A percentile compares a stretch with the other conserved stretches of the same genome.
phyloP scores from a whole-genome alignment of 2,888 invertebrate genomes.

The Aphodius sticticus region DNA sequence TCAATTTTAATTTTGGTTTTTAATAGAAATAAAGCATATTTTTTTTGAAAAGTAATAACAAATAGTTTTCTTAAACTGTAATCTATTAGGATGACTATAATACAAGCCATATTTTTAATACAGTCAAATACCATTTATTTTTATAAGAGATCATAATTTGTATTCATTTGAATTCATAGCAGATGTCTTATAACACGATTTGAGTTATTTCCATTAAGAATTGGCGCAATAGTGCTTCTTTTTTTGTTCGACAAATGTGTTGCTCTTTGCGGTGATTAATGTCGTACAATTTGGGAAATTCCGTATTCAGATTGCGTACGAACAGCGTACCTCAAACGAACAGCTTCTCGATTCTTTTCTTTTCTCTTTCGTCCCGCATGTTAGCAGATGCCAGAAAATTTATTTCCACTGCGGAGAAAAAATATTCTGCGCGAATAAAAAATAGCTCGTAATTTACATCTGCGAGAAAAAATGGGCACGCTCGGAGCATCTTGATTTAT shows the following conservation, averaged over 20 bases:
- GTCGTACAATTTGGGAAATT: neutral
- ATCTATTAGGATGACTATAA: too few relatives aligned
- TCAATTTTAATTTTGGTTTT: too few relatives aligned
- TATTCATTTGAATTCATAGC: too few relatives aligned
- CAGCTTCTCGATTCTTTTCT: neutral
- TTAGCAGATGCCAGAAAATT: neutral
- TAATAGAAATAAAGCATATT: too few relatives aligned
- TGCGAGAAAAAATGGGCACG: neutral
- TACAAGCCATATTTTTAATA: too few relatives aligned
- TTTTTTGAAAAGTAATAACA: too few relatives aligned
- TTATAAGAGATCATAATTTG: too few relatives aligned
- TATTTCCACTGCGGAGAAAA: neutral
- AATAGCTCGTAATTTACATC: neutral
- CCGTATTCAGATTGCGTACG: neutral
- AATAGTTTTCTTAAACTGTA: too few relatives aligned
- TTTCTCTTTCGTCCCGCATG: neutral
- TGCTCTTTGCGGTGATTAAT: neutral
- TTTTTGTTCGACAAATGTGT: neutral
- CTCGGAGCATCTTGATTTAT: neutral
- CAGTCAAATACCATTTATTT: too few relatives aligned
- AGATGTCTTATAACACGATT: too few relatives aligned
- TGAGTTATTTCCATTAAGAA: too few relatives aligned
- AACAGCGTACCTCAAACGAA: neutral
- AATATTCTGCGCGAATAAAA: neutral
- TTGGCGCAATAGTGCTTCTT: too few relatives aligned